phyloP scores from a whole-genome alignment of 2,113 vertebrate species.

The Gopherus flavomarginatus region DNA sequence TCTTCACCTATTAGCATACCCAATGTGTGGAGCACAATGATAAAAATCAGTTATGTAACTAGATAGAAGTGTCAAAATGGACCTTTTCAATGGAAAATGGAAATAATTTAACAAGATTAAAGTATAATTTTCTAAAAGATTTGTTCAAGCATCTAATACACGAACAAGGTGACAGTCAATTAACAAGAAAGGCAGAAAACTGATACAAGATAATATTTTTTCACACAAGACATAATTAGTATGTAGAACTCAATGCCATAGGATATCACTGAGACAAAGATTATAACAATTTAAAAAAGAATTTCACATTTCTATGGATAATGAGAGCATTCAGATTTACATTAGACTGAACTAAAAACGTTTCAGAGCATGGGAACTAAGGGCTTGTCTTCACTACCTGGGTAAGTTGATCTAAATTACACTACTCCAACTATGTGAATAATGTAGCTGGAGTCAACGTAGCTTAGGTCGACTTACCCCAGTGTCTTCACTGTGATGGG shows the following conservation, averaged over 20 bases:
- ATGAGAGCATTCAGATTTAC: neutral
- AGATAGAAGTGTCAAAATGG: neutral
- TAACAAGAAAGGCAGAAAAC: neutral
- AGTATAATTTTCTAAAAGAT: neutral
- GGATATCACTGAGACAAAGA: neutral
- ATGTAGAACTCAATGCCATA: neutral
- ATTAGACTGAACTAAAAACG: neutral
- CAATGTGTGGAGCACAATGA: neutral
- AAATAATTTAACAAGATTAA: neutral
- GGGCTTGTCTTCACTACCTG: too few relatives aligned
- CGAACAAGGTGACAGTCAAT: neutral
- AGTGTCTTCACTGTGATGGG: too few relatives aligned
- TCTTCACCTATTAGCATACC: neutral
- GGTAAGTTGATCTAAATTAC: too few relatives aligned
- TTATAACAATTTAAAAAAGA: neutral
- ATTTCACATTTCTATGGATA: neutral
- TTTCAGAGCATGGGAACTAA: neutral
- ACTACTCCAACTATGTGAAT: too few relatives aligned
- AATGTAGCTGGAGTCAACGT: too few relatives aligned
- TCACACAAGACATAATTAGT: neutral
- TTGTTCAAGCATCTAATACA: neutral
- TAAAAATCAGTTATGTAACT: neutral
- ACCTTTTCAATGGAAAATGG: neutral
- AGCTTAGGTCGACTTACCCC: too few relatives aligned
- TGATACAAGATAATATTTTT: neutral